These are phyloP conservation scores for Megathymus violae DNA, from an alignment of 1,140 invertebrate species.

Conservation along the genomic window DNA sequence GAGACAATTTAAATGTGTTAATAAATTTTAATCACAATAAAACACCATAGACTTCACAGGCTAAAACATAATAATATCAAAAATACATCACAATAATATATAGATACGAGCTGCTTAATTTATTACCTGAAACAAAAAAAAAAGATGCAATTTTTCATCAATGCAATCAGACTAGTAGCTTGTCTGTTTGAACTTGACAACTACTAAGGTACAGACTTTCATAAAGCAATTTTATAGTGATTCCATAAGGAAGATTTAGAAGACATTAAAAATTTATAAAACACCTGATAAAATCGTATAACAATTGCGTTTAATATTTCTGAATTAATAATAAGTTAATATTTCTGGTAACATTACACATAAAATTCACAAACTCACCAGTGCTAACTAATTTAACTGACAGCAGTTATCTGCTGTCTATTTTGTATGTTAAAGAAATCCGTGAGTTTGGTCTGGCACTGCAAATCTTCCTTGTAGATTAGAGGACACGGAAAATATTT, in stretches of 20 bases:
- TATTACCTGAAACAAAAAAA: slow-evolving; percentile 44
- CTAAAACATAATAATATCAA: slow-evolving; percentile 51
- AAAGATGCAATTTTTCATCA: no score
- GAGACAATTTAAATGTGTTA: slow-evolving; percentile 2
- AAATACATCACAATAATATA: slow-evolving; percentile 50
- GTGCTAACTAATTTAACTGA: slow-evolving; percentile 52
- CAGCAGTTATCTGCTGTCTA: slow-evolving; percentile 52
- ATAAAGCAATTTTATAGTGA: no score
- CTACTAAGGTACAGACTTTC: no score
- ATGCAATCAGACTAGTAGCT: no score
- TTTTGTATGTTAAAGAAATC: slow-evolving; percentile 69
- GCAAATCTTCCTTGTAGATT: slow-evolving; percentile 62
- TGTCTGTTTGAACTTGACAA: no score
- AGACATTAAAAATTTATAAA: no score
- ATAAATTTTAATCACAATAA: slow-evolving; percentile 9
- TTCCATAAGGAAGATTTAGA: no score
- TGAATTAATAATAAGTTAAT: no score
- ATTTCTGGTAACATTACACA: no score
- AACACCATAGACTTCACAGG: slow-evolving; percentile 1
- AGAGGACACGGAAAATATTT: slow-evolving; percentile 76
- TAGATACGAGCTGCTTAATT: slow-evolving; percentile 45
- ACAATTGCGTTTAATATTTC: no score
- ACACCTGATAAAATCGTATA: no score
- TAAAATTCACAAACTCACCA: no score
- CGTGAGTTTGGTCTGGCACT: slow-evolving; percentile 66